Conservation (phyloP, 2,888 invertebrate genomes). For the Chymomyza procnemis region DNA sequence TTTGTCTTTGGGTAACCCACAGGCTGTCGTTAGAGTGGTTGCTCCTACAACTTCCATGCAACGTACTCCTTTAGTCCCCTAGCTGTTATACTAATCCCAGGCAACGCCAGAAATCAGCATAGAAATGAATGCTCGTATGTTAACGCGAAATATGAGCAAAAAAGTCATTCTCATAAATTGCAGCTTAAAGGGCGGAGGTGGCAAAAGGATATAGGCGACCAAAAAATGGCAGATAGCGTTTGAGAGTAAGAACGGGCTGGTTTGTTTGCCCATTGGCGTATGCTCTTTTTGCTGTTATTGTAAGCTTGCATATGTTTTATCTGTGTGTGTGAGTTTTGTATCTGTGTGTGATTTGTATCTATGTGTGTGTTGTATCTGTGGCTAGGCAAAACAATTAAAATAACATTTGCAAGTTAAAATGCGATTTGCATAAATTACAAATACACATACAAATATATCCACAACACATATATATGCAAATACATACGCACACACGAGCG, state of each 20-base stretch:
- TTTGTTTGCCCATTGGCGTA: slow-evolving; percentile 4
- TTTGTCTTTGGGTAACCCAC: slow-evolving; percentile 34
- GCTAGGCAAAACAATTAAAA: slow-evolving; percentile 53
- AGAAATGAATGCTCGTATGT: neutral
- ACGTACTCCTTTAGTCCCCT: neutral
- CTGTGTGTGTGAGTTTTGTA: slow-evolving; percentile 6
- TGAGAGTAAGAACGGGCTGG: neutral
- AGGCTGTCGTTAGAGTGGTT: slow-evolving; percentile 20
- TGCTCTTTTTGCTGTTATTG: neutral
- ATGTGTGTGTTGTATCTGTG: neutral
- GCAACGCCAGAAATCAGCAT: slow-evolving; percentile 1
- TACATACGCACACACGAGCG: neutral
- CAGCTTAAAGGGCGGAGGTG: slow-evolving; percentile 11
- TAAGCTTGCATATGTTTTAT: slow-evolving; percentile 1
- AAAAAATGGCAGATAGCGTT: neutral
- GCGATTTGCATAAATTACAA: slow-evolving; percentile 47
- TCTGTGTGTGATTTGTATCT: neutral
- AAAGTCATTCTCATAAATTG: slow-evolving; percentile 38
- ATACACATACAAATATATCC: neutral
- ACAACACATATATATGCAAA: neutral
- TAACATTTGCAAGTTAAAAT: slow-evolving; percentile 46
- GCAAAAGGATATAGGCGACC: neutral
- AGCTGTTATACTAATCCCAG: neutral
- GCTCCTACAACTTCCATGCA: neutral
- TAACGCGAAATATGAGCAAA: neutral